Evolutionary conservation across 2,113 vertebrate species (phyloP), one percentile per base, ranked within the genome.

Genomic region (Boulengeromyrus knoepffleri): DNA sequence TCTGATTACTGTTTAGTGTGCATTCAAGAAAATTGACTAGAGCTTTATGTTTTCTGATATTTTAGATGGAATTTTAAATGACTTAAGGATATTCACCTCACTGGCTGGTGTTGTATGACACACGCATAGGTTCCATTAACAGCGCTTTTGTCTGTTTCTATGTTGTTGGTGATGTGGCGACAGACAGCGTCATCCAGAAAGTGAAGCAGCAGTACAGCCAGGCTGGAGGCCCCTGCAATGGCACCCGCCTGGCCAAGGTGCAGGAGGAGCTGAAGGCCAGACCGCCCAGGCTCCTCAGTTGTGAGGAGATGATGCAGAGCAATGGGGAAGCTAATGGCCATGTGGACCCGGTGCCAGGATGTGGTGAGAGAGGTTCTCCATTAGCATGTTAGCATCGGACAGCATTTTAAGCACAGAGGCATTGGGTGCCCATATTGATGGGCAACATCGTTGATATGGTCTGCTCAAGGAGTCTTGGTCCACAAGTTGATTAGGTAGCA

Each of bases 161-260:
- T 80, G 3, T 31, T 90, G 27, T 52, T 66, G 13, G 53, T 49
- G 2, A 86, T 36, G 6, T 88, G 27, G 56, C 0, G 46, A 93
- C 94, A 99, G 98, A 99, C 62, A 92, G 94, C 17, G 47, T 94
- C 91, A 98, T 99, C 91, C 97, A 99, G 95, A 99, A 97, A 90
- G 94, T 97, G 88, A 98, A 99, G 92, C 96, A 95, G 77, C 97
- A 96, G 70, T 99, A 97, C 94, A 98, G 97, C 92, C 93, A 92
- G 10, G 92, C 83, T 0, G 94, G 92, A 0, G 92, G 95, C 89
- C 95, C 95, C 2, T 94, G 95, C 5, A 91, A 94, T 8, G 95
- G 92, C 89, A 94, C 94, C 90, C 95, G 90, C n/a, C 90, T 98
- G 93, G 94, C 95, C 5, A 97, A 97, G 90, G 92, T 99, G 74